Evolutionary conservation across 2,888 invertebrate genomes (phyloP).

Genomic region (Calameuta pallipes): DNA sequence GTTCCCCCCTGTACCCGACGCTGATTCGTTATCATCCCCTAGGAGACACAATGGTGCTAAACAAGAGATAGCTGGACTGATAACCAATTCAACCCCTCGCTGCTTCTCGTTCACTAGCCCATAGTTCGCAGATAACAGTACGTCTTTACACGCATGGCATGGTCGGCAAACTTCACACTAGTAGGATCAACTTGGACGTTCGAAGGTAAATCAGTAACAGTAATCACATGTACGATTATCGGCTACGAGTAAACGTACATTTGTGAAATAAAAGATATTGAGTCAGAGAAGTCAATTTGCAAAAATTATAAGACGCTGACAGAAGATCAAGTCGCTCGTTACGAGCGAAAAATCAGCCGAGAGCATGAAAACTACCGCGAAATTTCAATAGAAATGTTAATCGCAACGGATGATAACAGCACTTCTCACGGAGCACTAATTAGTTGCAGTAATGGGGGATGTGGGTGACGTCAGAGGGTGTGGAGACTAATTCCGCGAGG

Average conservation of each 20-base stretch:
- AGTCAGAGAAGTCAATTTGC: background rate
- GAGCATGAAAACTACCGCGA: background rate
- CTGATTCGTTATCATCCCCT: slow-evolving; percentile 58
- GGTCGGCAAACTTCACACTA: background rate
- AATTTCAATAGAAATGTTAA: slow-evolving; percentile 12
- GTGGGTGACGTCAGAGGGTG: slow-evolving; percentile 1
- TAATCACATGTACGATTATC: background rate
- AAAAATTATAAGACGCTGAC: background rate
- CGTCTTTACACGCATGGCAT: background rate
- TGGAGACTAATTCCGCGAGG: background rate
- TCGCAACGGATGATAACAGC: slow-evolving; percentile 8
- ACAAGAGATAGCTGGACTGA: slow-evolving; percentile 57
- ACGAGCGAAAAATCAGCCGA: background rate
- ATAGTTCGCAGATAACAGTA: background rate
- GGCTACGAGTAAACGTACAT: background rate
- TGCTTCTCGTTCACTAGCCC: background rate
- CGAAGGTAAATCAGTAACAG: background rate
- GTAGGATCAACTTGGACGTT: background rate
- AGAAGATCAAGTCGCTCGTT: background rate
- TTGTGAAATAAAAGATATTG: background rate
- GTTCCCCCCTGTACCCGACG: slow-evolving; percentile 32
- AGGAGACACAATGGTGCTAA: slow-evolving; percentile 60
- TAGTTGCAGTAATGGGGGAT: slow-evolving; percentile 7
- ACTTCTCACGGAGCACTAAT: slow-evolving; percentile 4
- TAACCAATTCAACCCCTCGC: slow-evolving; percentile 32